Base-by-base conservation (phyloP, 2,797 vertebrate genomes). In the Enteromius thamalakanensis region DNA sequence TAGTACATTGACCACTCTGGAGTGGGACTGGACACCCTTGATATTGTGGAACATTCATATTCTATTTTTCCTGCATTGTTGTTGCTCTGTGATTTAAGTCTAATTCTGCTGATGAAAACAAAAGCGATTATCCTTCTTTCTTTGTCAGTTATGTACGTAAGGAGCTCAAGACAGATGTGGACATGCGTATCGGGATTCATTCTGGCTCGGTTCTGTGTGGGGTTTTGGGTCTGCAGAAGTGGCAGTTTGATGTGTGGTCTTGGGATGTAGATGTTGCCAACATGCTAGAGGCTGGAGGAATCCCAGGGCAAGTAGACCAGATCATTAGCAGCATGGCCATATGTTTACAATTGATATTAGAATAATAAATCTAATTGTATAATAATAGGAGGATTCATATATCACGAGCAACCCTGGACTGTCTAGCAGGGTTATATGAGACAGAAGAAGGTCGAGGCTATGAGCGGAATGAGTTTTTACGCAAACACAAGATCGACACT, bases 201-300 rank as follows among this genome's bases (percentile, higher is more conserved):
- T 97, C 97, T 0, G 97, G 97, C 29, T 97, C 97, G 0, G 97
- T 97, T 5, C 92, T 97, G 0, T 97, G 97, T 12, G 97, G 96
- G 5, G 95, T 98, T 78, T 84, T 97, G 90, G 97, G 97, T 14
- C 96, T 97, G 92, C 95, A 96, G 90, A 95, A 96, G 86, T 97
- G 97, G 92, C 97, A 97, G 87, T 98, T 98, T 0, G 96, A 98
- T 0, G 96, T 98, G 71, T 97, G 96, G 96, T 97, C 96, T 86
- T 97, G 96, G 19, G 97, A 98, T 15, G 97, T 98, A 77, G 97
- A 97, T 86, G 90, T 98, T 76, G 96, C 97, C 89, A 98, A 97
- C 89, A 94, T 96, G 84, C 95, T 98, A 94, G 97, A 98, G 92
- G 96, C 96, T 60, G 95, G 96, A 65, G 97, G 96, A 86, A 95